phyloP scores from a whole-genome alignment of 2,797 vertebrate genomes.

The Ataeniobius toweri region DNA sequence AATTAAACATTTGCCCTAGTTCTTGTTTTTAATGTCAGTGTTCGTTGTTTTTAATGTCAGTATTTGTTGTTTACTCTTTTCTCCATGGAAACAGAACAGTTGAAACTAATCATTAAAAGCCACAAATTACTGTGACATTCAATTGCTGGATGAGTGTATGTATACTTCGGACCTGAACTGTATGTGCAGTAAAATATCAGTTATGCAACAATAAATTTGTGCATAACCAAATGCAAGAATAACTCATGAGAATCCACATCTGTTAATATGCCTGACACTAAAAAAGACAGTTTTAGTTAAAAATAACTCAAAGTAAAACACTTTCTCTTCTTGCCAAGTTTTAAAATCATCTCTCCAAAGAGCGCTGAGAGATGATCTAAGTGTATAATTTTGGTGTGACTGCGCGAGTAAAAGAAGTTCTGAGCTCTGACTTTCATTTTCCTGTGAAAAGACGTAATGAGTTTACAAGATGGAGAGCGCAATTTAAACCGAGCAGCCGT shows the following conservation, averaged over 20 bases:
- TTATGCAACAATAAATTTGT: constrained; percentile 8
- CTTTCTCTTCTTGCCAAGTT: constrained; percentile 31
- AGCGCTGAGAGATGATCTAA: constrained; percentile 50
- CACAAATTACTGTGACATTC: background rate
- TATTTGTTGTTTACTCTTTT: background rate
- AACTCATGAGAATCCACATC: constrained; percentile 38
- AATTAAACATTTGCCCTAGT: background rate
- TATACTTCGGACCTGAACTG: background rate
- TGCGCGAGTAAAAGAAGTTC: constrained; percentile 40
- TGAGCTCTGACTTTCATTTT: constrained; percentile 45
- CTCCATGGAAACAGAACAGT: background rate
- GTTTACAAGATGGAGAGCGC: constrained; percentile 36
- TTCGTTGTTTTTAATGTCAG: background rate
- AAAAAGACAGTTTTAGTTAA: constrained; percentile 41
- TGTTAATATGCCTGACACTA: constrained; percentile 48
- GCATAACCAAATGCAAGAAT: constrained; percentile 20
- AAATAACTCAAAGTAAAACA: constrained; percentile 66
- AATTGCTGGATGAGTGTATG: no score
- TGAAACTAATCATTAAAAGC: background rate
- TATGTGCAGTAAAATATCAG: background rate
- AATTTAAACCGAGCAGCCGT: constrained; percentile 41
- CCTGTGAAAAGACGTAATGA: constrained; percentile 50
- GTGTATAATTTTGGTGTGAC: constrained; percentile 63
- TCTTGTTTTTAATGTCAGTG: no score
- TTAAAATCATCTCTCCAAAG: constrained; percentile 50